phyloP scores from a whole-genome alignment of 2,797 vertebrate species.

The Pangasius krempfi region DNA sequence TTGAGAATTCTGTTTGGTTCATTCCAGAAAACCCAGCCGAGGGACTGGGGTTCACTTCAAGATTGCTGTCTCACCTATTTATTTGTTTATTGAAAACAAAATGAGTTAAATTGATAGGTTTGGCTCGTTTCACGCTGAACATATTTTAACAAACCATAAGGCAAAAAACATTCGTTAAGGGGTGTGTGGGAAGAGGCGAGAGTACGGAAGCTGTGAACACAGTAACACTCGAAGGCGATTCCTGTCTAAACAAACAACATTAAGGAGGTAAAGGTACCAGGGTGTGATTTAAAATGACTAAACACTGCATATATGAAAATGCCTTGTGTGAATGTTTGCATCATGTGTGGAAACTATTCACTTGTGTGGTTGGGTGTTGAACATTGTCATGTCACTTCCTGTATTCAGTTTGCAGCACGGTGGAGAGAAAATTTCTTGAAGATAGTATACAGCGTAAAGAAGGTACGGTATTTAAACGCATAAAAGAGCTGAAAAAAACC shows the following conservation, averaged over 20 bases:
- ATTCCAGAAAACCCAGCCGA: slow-evolving; percentile 1
- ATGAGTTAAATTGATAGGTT: background rate
- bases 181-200: background rate
- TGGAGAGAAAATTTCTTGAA: background rate
- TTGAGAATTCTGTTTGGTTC: background rate
- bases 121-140: background rate
- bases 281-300: background rate
- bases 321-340: background rate
- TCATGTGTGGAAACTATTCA: background rate
- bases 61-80: background rate
- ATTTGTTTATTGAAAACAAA: background rate
- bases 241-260: background rate
- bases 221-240: background rate
- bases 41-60: background rate
- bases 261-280: background rate
- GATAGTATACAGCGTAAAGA: background rate
- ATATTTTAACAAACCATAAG: slow-evolving; percentile 3
- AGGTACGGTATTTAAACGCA: background rate
- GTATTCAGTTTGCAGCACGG: background rate
- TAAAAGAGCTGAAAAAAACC: background rate
- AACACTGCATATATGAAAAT: background rate
- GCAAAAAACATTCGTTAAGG: background rate
- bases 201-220: background rate
- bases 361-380: background rate
- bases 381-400: background rate